Base-by-base conservation (phyloP, 1,140 invertebrate species). In the Dryas iulia region DNA sequence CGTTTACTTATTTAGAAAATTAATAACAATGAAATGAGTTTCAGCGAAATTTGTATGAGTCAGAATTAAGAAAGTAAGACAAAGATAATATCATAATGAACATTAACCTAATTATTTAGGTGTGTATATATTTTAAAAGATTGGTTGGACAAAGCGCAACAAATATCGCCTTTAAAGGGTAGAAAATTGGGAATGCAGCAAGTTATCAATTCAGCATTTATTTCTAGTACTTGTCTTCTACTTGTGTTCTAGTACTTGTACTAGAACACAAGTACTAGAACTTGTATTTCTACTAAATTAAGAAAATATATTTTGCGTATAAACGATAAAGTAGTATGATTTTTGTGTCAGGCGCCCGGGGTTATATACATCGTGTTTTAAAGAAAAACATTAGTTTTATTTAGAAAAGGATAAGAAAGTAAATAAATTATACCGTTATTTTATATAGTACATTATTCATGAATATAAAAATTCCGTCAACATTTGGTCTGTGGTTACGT, bases 1-100 rank as follows among this genome's bases (percentile, higher is more conserved):
- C 21, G 25, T 59, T 67, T 60, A 28, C 24, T 61, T 33, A 60
- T 67, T 62, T 60, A 47, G 24, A 33, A 25, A 58, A 28, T 62
- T 31, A 14, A 28, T 60, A 25, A 59, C 58, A 47, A 47, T 47
- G 30, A 31, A 52, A 57, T 54, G 53, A 26, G 59, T 62, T 47
- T 47, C 39, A 47, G 39, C 14, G 39, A 47, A 47, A 21, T 47
- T 47, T 47, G 7, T 47, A 21, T 47, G 39, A 47, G 2, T 47
- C 39, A 47, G 14, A 18, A 47, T 47, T 18, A 3, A 47, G 39
- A 21, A 47, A 47, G 39, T 47, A 47, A 47, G 39, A 47, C 10
- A 21, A 47, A 47, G 33, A 39, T 39, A 39, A 39, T 14, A 39
- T 39, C n/a, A 39, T 39, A 39, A 39, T 6, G 33, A 14, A 14